A percentile compares a stretch with the other conserved stretches of the same genome.
phyloP scores from a whole-genome alignment of 1,140 invertebrate species.

The Drosophila ogumai region DNA sequence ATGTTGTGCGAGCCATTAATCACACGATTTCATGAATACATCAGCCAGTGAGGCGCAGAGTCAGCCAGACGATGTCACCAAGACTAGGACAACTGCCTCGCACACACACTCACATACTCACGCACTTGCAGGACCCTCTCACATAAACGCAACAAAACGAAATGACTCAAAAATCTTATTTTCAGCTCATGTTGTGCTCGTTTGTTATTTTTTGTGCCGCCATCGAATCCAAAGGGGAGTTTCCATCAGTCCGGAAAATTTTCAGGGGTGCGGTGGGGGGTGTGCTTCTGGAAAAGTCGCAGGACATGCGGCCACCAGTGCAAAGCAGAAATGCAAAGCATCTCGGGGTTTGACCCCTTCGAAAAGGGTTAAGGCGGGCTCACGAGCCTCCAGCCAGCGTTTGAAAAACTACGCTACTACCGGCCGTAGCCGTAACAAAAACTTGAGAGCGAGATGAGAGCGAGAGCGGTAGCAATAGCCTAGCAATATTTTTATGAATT shows the following conservation, averaged over 20 bases:
- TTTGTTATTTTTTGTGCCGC: slow-evolving; percentile 75
- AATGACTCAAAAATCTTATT: slow-evolving; percentile 84
- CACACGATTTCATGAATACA: slow-evolving; percentile 85
- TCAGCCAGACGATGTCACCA: slow-evolving; percentile 62
- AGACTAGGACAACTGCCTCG: slow-evolving; percentile 30
- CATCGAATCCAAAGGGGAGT: slow-evolving; percentile 9
- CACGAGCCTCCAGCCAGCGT: slow-evolving; percentile 59
- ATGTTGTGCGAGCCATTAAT: slow-evolving; percentile 84
- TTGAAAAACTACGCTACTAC: too few species aligned
- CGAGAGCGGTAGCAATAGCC: too few species aligned
- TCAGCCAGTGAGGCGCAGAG: slow-evolving; percentile 81
- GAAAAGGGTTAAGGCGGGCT: slow-evolving; percentile 28
- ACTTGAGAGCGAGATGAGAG: too few species aligned
- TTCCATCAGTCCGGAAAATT: slow-evolving; percentile 17
- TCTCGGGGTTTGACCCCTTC: slow-evolving; percentile 40
- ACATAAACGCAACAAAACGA: slow-evolving; percentile 82
- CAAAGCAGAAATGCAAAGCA: slow-evolving; percentile 63
- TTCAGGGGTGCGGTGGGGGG: not conserved
- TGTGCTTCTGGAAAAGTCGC: slow-evolving; percentile 15
- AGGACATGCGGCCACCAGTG: slow-evolving; percentile 64
- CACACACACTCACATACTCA: slow-evolving; percentile 9
- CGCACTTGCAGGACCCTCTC: slow-evolving; percentile 20
- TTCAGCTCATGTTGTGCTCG: slow-evolving; percentile 80
- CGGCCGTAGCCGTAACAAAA: too few species aligned
- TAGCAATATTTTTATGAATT: too few species aligned